These are phyloP conservation scores for Xerus inauris DNA, from an alignment of 2,113 vertebrate genomes.

Conservation along the genomic window DNA sequence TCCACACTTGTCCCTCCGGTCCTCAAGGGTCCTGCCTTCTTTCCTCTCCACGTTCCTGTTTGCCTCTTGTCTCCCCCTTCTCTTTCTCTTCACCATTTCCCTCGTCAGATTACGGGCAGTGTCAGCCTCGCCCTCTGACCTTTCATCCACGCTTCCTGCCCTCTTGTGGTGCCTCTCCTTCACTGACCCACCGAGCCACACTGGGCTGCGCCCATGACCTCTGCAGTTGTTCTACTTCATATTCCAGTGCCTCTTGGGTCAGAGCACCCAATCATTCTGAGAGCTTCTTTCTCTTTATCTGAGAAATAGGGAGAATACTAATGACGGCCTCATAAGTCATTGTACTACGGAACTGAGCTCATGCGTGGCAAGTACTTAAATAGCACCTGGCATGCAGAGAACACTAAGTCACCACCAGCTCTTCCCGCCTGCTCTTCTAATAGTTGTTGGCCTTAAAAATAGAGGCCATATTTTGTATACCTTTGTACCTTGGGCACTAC, in stretches of 20 bases:
- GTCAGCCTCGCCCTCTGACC: background rate
- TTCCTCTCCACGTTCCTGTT: background rate
- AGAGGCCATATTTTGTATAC: background rate
- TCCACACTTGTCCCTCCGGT: background rate
- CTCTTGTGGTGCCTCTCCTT: background rate
- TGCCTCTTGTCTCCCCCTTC: background rate
- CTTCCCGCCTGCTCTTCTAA: background rate
- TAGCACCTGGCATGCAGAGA: accelerated
- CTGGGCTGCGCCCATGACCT: background rate
- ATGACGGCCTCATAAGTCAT: too few species aligned
- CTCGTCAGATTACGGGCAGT: background rate
- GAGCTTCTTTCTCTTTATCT: background rate
- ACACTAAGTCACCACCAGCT: background rate
- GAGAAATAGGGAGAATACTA: background rate
- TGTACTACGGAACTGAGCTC: background rate
- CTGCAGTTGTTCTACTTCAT: background rate
- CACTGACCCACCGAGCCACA: accelerated
- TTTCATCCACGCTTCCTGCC: background rate
- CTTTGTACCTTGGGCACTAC: background rate
- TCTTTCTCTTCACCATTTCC: background rate
- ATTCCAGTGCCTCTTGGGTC: background rate
- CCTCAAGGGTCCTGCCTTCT: background rate
- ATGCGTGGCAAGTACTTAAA: background rate
- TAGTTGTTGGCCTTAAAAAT: background rate
- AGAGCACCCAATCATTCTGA: background rate